phyloP scores from a whole-genome alignment of 1,140 invertebrate genomes.

The Papilio aristodemus region DNA sequence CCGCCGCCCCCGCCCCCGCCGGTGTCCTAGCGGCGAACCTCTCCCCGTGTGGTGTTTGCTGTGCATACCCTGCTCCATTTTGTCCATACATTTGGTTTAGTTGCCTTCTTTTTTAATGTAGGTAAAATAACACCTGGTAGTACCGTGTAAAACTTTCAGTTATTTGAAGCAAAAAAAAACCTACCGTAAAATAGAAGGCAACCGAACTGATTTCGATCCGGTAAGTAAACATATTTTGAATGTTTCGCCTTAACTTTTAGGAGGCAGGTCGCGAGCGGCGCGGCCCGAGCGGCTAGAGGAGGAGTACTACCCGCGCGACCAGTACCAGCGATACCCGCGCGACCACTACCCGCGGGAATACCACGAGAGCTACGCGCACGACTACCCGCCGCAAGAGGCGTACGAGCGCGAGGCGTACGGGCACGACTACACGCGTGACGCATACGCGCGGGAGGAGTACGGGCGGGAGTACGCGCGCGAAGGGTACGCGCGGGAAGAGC shows the following conservation, averaged over 20 bases:
- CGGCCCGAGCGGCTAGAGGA: conserved; percentile 73
- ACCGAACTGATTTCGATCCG: conserved; percentile 7
- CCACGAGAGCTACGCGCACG: conserved; percentile 54
- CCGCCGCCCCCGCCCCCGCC: conserved; percentile 26
- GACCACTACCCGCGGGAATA: conserved; percentile 66
- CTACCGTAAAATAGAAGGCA: neutral
- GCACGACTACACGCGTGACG: conserved; percentile 63
- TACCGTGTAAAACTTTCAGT: neutral
- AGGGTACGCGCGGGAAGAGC: conserved; percentile 50
- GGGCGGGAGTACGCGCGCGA: conserved; percentile 60
- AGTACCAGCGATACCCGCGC: conserved; percentile 66
- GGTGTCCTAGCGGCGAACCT: conserved; percentile 19
- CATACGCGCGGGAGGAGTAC: conserved; percentile 46
- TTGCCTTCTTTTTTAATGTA: conserved; percentile 21
- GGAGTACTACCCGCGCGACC: conserved; percentile 73
- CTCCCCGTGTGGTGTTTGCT: conserved; percentile 46
- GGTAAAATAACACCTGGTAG: neutral
- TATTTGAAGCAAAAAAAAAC: neutral
- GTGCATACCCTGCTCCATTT: conserved; percentile 13
- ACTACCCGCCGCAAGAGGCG: conserved; percentile 53
- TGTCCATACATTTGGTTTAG: neutral
- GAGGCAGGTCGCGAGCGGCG: conserved; percentile 62
- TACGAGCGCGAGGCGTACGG: conserved; percentile 63
- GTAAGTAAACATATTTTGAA: neutral
- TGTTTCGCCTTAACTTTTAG: conserved; percentile 27